These are phyloP conservation scores for Crepidodera aurea DNA, from an alignment of 2,888 invertebrate species.

Conservation along the genomic window DNA sequence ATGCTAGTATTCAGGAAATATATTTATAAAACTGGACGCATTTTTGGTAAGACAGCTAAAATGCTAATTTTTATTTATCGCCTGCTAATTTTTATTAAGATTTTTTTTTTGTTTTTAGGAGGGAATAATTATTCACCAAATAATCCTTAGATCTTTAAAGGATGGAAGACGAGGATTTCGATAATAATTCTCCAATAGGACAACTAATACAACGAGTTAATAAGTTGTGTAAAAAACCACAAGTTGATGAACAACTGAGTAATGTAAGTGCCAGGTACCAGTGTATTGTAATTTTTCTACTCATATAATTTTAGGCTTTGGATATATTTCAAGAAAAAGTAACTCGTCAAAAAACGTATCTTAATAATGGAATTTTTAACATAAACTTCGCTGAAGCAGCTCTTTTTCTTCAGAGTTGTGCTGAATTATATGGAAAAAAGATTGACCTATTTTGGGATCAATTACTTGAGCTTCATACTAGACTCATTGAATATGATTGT, in stretches of 20 bases:
- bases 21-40: neutral
- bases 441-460: conserved; percentile 67
- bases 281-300: neutral
- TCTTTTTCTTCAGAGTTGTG: conserved; percentile 77
- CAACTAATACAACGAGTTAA: conserved; percentile 50
- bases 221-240: conserved; percentile 53
- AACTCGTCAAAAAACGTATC: conserved; percentile 57
- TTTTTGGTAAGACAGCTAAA: neutral
- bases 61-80: neutral
- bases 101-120: neutral
- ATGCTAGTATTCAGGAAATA: neutral
- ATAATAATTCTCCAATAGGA: conserved; percentile 43
- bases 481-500: conserved; percentile 45
- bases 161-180: conserved; percentile 40
- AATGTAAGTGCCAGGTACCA: conserved; percentile 44
- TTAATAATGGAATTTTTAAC: conserved; percentile 61
- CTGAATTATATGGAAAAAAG: conserved; percentile 75
- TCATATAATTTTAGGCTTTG: conserved; percentile 61
- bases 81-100: neutral
- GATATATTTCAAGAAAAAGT: conserved; percentile 68
- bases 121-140: neutral
- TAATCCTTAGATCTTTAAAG: conserved; percentile 1
- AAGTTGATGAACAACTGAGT: conserved; percentile 52
- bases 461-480: conserved; percentile 52
- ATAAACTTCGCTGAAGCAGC: conserved; percentile 82